A percentile compares a stretch with the other conserved stretches of the same genome.
Conservation (phyloP, 1,140 invertebrate genomes). For the Apis florea region DNA sequence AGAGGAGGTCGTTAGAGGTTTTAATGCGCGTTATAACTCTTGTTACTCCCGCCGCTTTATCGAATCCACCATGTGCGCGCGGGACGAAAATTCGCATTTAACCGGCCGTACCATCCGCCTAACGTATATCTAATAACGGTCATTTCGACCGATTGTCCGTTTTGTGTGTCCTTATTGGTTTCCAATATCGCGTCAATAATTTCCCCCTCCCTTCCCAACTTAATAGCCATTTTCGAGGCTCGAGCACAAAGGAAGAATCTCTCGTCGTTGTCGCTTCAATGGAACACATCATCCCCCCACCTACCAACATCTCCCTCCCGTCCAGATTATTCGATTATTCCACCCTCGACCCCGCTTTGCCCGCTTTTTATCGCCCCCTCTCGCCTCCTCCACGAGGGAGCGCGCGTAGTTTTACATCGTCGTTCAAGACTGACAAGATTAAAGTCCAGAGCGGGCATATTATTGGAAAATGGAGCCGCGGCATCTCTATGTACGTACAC, state of each 20-base stretch:
- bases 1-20: background rate
- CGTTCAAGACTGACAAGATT: conserved; percentile 63
- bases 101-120: conserved; percentile 41
- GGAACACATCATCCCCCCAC: conserved; percentile 6
- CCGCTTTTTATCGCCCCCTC: background rate
- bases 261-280: conserved; percentile 21
- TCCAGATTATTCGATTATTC: conserved; percentile 2
- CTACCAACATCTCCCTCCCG: background rate
- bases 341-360: background rate
- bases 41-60: conserved; percentile 51
- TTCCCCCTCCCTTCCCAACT: conserved; percentile 2
- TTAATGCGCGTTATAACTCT: conserved; percentile 26
- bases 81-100: conserved; percentile 51
- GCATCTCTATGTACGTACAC: conserved; percentile 47
- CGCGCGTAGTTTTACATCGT: conserved; percentile 41
- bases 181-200: conserved; percentile 66
- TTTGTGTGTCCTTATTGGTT: conserved; percentile 63
- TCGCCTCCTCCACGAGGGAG: background rate
- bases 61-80: conserved; percentile 40
- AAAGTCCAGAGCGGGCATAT: conserved; percentile 56
- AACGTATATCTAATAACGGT: conserved; percentile 60
- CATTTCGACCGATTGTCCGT: conserved; percentile 58
- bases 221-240: conserved; percentile 53
- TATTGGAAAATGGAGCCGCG: conserved; percentile 57
- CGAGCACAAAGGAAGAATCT: conserved; percentile 36